These are phyloP conservation scores for Fregetta grallaria DNA, from an alignment of 2,113 vertebrate species.

Conservation along the genomic window DNA sequence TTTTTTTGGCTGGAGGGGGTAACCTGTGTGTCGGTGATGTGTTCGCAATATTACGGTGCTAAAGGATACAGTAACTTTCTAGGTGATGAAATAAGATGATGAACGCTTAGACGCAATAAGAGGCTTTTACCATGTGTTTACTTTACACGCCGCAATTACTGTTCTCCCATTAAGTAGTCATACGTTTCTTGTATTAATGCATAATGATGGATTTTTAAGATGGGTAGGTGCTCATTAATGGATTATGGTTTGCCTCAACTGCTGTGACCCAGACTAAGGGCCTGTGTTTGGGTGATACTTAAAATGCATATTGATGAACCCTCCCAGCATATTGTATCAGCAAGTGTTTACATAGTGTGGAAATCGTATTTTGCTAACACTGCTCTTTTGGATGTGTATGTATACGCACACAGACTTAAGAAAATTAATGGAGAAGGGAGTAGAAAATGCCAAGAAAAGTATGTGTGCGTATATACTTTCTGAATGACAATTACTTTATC, in stretches of 20 bases:
- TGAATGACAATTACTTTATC: background rate
- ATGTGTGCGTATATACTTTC: rapidly evolving
- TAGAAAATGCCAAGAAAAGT: background rate
- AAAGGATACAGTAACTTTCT: background rate
- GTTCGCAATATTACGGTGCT: background rate
- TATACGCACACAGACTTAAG: background rate
- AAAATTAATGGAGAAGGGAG: background rate
- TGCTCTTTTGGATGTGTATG: background rate
- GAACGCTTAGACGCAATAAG: background rate
- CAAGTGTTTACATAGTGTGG: background rate
- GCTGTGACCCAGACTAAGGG: background rate
- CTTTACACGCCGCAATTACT: background rate
- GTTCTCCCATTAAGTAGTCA: background rate
- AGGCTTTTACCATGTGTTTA: background rate
- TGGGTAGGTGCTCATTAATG: background rate
- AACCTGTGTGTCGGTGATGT: background rate
- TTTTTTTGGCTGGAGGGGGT: background rate
- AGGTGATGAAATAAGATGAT: background rate
- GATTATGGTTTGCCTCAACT: background rate
- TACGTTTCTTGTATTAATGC: background rate
- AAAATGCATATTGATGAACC: background rate
- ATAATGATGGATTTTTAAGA: background rate
- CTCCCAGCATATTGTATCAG: background rate
- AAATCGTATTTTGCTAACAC: background rate
- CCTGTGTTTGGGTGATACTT: background rate